Base-by-base conservation (phyloP, 2,888 invertebrate species). In the Lasioglossum calceatum region DNA sequence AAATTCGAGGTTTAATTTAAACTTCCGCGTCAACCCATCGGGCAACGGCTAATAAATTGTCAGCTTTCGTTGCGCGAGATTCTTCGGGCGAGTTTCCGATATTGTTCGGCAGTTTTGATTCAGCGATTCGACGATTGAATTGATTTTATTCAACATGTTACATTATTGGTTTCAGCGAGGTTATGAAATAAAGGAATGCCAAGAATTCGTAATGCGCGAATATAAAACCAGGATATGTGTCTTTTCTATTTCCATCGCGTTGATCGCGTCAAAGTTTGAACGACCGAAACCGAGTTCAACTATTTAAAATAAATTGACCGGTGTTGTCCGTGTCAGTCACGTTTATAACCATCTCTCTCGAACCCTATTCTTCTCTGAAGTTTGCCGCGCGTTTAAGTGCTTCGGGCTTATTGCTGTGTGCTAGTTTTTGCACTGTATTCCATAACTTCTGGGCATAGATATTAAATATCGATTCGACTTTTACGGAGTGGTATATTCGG, bases 391-490 rank as follows among this genome's bases (percentile, higher is more conserved):
- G 72, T 77, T 85, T 67, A 77, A 85, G 85, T 73, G 67, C 72
- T 72, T 54, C 36, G 27, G 36, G 72, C 64, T 76, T 73, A 84
- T 76, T 84, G 84, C 50, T 19, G 32, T 47, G 47, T n/a, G 67
- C 39, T 14, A 76, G 80, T 84, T 85, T 84, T 85, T 80, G 50
- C 73, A 77, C 39, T 73, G 23, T 80, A 77, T 75, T 61, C 39
- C 75, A 27, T 71, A 79, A 85, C 84, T 84, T 80, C 32, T 67
- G 74, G 77, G 75, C 84, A 54, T 79, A 44, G 84, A 85, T 80
- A 84, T 85, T 85, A 77, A 84, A 84, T 85, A 85, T 85, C 85
- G 85, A 85, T 77, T 80, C 54, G 27, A 19, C 27, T 19, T 16
- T 44, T 27, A 36, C 36, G 50, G 10, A n/a, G 12, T 5, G 44